These are phyloP conservation scores for Drosophila dunni DNA, from an alignment of 1,140 invertebrate species.

Conservation along the genomic window DNA sequence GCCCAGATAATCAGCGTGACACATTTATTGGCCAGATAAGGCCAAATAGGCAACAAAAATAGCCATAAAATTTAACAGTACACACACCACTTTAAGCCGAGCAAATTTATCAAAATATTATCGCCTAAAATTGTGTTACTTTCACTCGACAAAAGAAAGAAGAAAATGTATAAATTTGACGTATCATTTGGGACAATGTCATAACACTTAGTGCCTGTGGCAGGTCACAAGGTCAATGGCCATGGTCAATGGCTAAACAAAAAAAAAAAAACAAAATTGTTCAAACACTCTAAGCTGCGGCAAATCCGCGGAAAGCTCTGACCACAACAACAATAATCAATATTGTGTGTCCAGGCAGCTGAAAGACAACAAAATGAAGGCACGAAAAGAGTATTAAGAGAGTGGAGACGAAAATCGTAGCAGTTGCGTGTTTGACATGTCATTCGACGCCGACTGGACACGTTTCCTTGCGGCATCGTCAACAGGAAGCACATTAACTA, in stretches of 20 bases:
- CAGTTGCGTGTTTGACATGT: conserved; percentile 78
- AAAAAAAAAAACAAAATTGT: conserved; percentile 39
- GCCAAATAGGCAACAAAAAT: conserved; percentile 20
- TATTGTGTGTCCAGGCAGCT: conserved; percentile 51
- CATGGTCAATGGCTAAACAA: conserved; percentile 43
- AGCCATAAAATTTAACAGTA: conserved; percentile 35
- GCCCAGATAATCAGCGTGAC: conserved; percentile 64
- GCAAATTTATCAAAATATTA: conserved; percentile 71
- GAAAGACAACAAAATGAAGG: conserved; percentile 18
- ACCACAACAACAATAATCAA: conserved; percentile 73
- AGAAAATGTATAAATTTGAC: conserved; percentile 31
- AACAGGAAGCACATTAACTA: conserved; percentile 78
- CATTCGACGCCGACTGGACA: conserved; percentile 62
- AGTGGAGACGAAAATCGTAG: conserved; percentile 39
- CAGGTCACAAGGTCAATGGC: conserved; percentile 61
- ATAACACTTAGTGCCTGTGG: conserved; percentile 38
- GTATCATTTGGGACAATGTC: conserved; percentile 65
- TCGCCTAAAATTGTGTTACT: conserved; percentile 35
- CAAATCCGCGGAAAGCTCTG: conserved; percentile 70
- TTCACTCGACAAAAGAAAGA: conserved; percentile 36
- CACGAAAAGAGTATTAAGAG: not conserved
- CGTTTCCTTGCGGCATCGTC: conserved; percentile 55
- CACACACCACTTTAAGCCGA: conserved; percentile 22
- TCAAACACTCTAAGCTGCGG: conserved; percentile 48
- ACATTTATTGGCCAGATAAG: conserved; percentile 61